Conservation (phyloP, 2,888 invertebrate species). For the Drosophila pegasa region DNA sequence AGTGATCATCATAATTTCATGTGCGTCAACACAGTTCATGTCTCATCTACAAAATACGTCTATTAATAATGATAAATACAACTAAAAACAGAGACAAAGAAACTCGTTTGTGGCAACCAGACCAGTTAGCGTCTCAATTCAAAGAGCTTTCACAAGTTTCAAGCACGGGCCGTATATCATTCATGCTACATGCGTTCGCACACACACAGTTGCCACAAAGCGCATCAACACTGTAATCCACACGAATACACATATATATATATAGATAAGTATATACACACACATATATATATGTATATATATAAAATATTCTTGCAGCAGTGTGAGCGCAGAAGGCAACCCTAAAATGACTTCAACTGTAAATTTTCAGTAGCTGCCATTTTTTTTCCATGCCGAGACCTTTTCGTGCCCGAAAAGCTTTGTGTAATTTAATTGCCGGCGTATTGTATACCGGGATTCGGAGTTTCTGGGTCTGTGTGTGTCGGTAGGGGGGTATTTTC, state of each 20-base stretch:
- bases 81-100: constrained; percentile 26
- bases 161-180: constrained; percentile 52
- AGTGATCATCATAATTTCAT: constrained; percentile 10
- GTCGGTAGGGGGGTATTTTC: neutral
- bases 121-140: constrained; percentile 57
- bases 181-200: constrained; percentile 44
- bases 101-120: constrained; percentile 53
- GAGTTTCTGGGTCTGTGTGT: neutral
- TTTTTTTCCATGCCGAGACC: constrained; percentile 34
- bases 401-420: constrained; percentile 46
- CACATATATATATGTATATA: constrained; percentile 2
- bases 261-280: neutral
- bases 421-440: constrained; percentile 66
- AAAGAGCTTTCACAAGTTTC: constrained; percentile 57
- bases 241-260: constrained; percentile 10
- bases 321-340: constrained; percentile 27
- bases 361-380: constrained; percentile 48
- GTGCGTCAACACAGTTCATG: constrained; percentile 21
- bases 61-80: constrained; percentile 44
- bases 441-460: constrained; percentile 38
- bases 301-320: constrained; percentile 3
- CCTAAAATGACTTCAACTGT: constrained; percentile 66
- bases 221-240: constrained; percentile 42
- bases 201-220: constrained; percentile 41
- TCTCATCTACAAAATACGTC: constrained; percentile 30